Conservation (phyloP, 2,113 vertebrate genomes). For the Trogon surrucura region DNA sequence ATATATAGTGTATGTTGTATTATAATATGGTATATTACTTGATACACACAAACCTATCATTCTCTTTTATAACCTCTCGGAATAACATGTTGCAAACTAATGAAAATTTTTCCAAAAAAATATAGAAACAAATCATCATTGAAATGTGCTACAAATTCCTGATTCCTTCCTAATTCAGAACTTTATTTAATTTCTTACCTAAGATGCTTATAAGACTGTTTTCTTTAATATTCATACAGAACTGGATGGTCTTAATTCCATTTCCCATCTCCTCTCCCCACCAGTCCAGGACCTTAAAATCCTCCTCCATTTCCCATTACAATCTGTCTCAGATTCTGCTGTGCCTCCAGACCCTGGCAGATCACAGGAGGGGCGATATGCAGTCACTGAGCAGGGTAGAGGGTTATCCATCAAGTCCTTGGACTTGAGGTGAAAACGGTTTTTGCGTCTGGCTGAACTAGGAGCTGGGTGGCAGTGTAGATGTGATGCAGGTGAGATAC, state of each 20-base stretch:
- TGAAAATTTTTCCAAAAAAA: neutral
- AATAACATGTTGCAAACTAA: neutral
- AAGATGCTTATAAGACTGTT: neutral
- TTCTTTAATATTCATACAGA: neutral
- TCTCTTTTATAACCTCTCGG: neutral
- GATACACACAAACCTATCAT: no score
- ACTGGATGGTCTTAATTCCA: neutral
- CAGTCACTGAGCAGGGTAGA: neutral
- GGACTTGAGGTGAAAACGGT: neutral
- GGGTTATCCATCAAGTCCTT: neutral
- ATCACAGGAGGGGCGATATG: accelerated
- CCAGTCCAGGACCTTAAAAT: neutral
- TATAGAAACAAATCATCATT: neutral
- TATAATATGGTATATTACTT: neutral
- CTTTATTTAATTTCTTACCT: neutral
- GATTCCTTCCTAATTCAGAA: neutral
- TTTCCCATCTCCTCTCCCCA: neutral
- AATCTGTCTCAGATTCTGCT: accelerated
- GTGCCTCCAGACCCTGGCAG: neutral
- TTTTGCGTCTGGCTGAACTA: neutral
- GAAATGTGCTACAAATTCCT: neutral
- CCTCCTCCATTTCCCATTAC: neutral
- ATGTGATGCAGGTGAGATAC: neutral
- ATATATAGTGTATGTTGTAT: neutral
- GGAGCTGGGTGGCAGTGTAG: no score